Percentiles rank a stretch among this genome's conserved stretches.
phyloP scores from a whole-genome alignment of 2,888 invertebrate genomes.

The Lasioglossum vierecki region DNA sequence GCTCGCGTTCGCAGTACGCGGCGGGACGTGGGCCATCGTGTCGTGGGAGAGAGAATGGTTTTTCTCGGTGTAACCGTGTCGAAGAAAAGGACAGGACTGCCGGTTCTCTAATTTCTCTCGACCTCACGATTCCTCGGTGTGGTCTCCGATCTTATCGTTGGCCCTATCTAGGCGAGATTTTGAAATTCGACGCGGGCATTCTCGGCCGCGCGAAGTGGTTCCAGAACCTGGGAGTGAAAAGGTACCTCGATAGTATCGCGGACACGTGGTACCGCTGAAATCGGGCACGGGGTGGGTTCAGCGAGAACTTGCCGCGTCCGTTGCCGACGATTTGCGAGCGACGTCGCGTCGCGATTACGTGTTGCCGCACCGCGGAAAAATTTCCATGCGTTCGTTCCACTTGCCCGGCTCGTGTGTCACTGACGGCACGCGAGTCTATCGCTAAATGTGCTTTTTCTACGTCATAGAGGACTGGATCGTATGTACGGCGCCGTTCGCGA shows the following conservation, averaged over 20 bases:
- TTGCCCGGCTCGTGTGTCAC: slow-evolving; percentile 19
- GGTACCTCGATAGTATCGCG: slow-evolving; percentile 22
- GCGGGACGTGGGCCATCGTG: slow-evolving; percentile 74
- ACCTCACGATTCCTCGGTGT: not conserved
- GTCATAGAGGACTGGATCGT: slow-evolving; percentile 14
- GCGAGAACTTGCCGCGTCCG: not conserved
- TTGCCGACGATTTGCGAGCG: slow-evolving; percentile 3
- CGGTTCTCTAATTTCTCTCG: slow-evolving; percentile 14
- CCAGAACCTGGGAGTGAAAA: not conserved
- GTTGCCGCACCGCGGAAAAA: slow-evolving; percentile 11
- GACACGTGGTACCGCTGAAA: slow-evolving; percentile 59
- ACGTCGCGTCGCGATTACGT: slow-evolving; percentile 16
- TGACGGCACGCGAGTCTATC: slow-evolving; percentile 20
- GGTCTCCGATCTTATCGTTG: not conserved
- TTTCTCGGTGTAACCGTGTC: slow-evolving; percentile 21
- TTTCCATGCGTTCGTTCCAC: slow-evolving; percentile 19
- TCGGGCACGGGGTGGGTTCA: slow-evolving; percentile 25
- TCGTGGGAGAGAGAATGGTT: slow-evolving; percentile 37
- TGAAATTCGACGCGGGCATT: not conserved
- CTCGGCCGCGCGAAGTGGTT: slow-evolving; percentile 34
- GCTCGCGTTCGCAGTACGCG: slow-evolving; percentile 74
- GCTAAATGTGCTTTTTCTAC: slow-evolving; percentile 21
- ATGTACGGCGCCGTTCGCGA: not conserved
- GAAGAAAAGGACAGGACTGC: slow-evolving; percentile 15
- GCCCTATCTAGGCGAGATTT: not conserved